phyloP scores from a whole-genome alignment of 2,888 invertebrate genomes.

The Orthosia cruda region DNA sequence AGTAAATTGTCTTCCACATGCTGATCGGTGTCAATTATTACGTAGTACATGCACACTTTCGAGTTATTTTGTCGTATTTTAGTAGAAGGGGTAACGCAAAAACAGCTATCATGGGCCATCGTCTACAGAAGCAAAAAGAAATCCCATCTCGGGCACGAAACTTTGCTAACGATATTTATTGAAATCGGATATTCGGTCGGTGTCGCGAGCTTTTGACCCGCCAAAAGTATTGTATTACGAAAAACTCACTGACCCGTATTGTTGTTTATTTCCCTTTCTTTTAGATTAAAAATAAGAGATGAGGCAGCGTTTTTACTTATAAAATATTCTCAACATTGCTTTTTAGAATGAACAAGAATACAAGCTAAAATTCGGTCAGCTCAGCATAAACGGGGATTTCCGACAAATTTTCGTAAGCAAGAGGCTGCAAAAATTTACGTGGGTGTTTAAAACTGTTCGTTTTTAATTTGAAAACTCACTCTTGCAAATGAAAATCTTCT shows the following conservation, averaged over 20 bases:
- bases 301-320: conserved; percentile 36
- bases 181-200: conserved; percentile 63
- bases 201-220: conserved; percentile 62
- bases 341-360: conserved; percentile 26
- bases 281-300: conserved; percentile 55
- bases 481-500: conserved; percentile 81
- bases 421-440: conserved; percentile 41
- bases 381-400: conserved; percentile 20
- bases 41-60: no score
- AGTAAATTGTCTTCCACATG: not conserved
- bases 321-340: conserved; percentile 17
- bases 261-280: conserved; percentile 53
- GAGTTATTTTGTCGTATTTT: not conserved
- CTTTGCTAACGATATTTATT: conserved; percentile 68
- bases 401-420: conserved; percentile 30
- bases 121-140: conserved; percentile 28
- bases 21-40: not conserved
- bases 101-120: not conserved
- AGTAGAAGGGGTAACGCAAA: not conserved
- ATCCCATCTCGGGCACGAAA: conserved; percentile 38
- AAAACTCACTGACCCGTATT: conserved; percentile 62
- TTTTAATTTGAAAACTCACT: conserved; percentile 83
- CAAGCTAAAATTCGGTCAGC: conserved; percentile 12
- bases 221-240: conserved; percentile 64
- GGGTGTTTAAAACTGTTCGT: conserved; percentile 72